Evolutionary conservation across 2,113 vertebrate species (phyloP).

Genomic region (Acanthisitta chloris): DNA sequence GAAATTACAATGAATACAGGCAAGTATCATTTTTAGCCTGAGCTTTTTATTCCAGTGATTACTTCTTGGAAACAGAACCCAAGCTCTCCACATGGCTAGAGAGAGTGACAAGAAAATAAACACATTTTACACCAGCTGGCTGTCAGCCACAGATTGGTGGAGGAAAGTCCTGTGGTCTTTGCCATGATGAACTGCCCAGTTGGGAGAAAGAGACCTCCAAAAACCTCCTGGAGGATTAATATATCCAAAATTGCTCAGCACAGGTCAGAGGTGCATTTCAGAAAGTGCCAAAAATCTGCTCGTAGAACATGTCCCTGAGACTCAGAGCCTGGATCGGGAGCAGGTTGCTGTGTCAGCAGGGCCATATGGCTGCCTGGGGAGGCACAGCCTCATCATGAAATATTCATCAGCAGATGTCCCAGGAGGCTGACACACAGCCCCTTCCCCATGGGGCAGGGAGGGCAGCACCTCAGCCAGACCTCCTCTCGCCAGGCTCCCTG

Average conservation of each 20-base stretch:
- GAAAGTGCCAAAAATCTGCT: neutral
- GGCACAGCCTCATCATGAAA: neutral
- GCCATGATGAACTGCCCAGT: neutral
- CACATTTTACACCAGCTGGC: neutral
- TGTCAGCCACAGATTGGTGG: neutral
- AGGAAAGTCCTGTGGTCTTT: neutral
- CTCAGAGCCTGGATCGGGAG: neutral
- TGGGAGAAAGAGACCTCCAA: neutral
- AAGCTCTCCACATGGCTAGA: neutral
- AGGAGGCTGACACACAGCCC: neutral
- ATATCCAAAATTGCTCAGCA: neutral
- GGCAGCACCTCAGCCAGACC: neutral
- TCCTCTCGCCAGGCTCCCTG: neutral
- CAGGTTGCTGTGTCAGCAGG: neutral
- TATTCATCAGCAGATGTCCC: constrained; percentile 7
- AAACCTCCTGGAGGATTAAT: neutral
- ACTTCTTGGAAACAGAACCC: constrained; percentile 18
- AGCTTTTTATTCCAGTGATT: constrained; percentile 21
- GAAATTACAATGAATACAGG: neutral
- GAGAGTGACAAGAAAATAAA: neutral
- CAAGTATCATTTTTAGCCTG: constrained; percentile 24
- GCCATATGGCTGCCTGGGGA: constrained; percentile 1
- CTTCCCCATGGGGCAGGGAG: accelerated
- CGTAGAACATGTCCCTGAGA: neutral
- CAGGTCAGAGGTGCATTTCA: neutral